A percentile compares a stretch with the other conserved stretches of the same genome.
phyloP scores from a whole-genome alignment of 2,113 vertebrate species.

The Mesoclemmys tuberculata region DNA sequence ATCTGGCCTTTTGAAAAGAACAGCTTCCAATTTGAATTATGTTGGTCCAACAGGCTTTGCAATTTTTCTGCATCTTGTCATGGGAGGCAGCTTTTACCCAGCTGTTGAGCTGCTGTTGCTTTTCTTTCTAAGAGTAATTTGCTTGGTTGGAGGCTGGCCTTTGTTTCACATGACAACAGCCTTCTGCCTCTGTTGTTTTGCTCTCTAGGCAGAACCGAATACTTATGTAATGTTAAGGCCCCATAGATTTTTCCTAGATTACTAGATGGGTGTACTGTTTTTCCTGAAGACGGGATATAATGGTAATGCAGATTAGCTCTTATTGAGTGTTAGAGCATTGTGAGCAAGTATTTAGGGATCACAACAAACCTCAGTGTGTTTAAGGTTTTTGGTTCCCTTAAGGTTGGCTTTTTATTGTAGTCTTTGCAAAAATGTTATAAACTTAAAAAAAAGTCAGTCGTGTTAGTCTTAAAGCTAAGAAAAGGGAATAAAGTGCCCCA shows the following conservation, averaged over 20 bases:
- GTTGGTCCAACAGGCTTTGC: slow-evolving; percentile 71
- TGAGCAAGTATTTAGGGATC: background rate
- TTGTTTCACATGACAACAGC: slow-evolving; percentile 32
- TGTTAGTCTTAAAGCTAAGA: slow-evolving; percentile 26
- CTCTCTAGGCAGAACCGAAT: slow-evolving; percentile 38
- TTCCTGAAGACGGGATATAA: slow-evolving; percentile 43
- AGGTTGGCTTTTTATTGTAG: background rate
- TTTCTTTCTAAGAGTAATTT: slow-evolving; percentile 67
- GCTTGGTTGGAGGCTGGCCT: slow-evolving; percentile 25
- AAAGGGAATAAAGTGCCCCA: background rate
- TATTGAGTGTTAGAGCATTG: background rate
- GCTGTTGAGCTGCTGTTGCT: slow-evolving; percentile 68
- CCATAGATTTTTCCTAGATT: slow-evolving; percentile 51
- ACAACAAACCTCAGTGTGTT: background rate
- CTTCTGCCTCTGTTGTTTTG: slow-evolving; percentile 27
- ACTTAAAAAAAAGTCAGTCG: background rate
- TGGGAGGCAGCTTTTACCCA: slow-evolving; percentile 73
- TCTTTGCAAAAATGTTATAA: background rate
- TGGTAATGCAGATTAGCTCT: slow-evolving; percentile 48
- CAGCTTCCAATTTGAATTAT: slow-evolving; percentile 69
- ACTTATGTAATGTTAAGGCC: slow-evolving; percentile 53
- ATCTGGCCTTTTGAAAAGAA: slow-evolving; percentile 60
- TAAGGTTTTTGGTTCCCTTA: slow-evolving; percentile 8
- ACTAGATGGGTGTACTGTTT: slow-evolving; percentile 51
- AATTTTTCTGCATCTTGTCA: slow-evolving; percentile 78